Conservation (phyloP, 2,888 invertebrate genomes). For the Rhodophaea formosa region DNA sequence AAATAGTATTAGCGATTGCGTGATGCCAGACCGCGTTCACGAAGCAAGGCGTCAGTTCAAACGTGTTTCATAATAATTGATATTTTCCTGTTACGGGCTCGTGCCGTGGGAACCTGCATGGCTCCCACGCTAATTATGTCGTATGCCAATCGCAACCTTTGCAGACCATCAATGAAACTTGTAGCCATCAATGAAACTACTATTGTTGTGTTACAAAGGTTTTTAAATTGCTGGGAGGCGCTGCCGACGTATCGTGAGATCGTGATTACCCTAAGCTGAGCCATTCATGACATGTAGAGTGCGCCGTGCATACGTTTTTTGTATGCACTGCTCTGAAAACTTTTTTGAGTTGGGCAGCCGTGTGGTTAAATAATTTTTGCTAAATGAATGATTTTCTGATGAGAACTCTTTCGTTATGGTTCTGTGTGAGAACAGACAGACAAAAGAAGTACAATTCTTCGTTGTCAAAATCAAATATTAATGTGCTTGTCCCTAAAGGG, state of each 20-base stretch:
- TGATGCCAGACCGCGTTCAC: slow-evolving; percentile 19
- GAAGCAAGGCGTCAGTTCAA: slow-evolving; percentile 31
- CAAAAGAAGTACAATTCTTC: too few species aligned
- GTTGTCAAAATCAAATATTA: too few species aligned
- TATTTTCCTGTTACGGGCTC: slow-evolving; percentile 58
- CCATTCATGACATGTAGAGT: neutral
- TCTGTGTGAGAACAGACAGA: too few species aligned
- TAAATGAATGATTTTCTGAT: too few species aligned
- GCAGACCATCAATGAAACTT: slow-evolving; percentile 62
- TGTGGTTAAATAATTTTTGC: too few species aligned
- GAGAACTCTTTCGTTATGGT: too few species aligned
- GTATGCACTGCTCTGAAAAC: too few species aligned
- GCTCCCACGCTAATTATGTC: slow-evolving; percentile 72
- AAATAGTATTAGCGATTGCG: neutral
- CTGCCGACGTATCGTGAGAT: slow-evolving; percentile 36
- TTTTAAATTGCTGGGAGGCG: slow-evolving; percentile 42
- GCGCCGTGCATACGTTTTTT: neutral
- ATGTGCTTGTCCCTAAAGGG: too few species aligned
- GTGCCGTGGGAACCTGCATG: slow-evolving; percentile 60
- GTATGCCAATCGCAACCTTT: slow-evolving; percentile 52
- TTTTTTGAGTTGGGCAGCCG: too few species aligned
- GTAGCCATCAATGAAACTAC: slow-evolving; percentile 63
- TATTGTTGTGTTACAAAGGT: slow-evolving; percentile 39
- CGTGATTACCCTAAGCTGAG: slow-evolving; percentile 7
- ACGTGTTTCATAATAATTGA: slow-evolving; percentile 51